Conservation (phyloP, 2,888 invertebrate genomes). For the Thereva unica region DNA sequence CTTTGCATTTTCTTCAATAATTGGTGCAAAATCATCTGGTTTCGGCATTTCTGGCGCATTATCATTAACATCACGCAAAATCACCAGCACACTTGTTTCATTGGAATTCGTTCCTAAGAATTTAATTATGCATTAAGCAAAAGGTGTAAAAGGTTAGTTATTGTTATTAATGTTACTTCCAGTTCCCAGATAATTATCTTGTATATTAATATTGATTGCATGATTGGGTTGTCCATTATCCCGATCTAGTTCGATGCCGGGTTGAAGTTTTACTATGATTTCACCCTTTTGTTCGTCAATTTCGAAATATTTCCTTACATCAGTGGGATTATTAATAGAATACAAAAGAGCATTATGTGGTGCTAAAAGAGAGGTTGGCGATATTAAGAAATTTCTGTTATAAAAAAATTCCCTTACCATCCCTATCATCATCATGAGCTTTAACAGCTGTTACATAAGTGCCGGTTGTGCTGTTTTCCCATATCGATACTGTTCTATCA, state of each 20-base stretch:
- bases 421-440: conserved; percentile 64
- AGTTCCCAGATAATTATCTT: conserved; percentile 61
- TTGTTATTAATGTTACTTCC: conserved; percentile 53
- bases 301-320: conserved; percentile 60
- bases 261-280: conserved; percentile 59
- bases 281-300: conserved; percentile 60
- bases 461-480: conserved; percentile 60
- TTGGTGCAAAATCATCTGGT: conserved; percentile 43
- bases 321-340: conserved; percentile 60
- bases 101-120: conserved; percentile 45
- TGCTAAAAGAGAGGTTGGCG: conserved; percentile 48
- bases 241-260: conserved; percentile 60
- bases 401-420: conserved; percentile 56
- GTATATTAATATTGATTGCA: conserved; percentile 60
- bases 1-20: conserved; percentile 47
- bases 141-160: conserved; percentile 1
- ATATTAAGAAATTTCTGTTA: not conserved
- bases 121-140: conserved; percentile 26
- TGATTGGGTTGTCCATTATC: conserved; percentile 60
- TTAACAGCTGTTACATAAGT: conserved; percentile 56
- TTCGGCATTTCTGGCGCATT: conserved; percentile 62
- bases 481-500: conserved; percentile 55
- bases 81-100: conserved; percentile 52
- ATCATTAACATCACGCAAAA: conserved; percentile 66
- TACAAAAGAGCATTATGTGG: conserved; percentile 63